These are phyloP conservation scores for Cromileptes altivelis DNA, from an alignment of 2,113 vertebrate genomes.

Conservation along the genomic window DNA sequence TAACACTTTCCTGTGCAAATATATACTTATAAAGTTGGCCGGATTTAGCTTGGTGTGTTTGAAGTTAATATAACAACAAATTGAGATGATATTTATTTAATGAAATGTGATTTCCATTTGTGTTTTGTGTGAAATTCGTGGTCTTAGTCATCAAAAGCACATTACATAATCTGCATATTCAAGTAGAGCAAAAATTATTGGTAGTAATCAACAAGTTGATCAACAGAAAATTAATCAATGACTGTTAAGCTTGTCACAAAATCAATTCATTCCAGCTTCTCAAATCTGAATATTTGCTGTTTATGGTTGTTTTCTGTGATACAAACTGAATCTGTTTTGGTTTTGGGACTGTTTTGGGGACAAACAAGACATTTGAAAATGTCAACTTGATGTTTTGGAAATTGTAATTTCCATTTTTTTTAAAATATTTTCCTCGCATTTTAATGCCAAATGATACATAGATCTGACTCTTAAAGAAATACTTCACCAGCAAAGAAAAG, in stretches of 20 bases:
- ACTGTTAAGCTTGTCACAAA: background rate
- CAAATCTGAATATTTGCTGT: background rate
- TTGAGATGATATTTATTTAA: background rate
- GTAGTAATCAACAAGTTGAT: background rate
- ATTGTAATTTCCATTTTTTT: background rate
- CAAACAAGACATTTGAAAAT: background rate
- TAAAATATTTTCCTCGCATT: background rate
- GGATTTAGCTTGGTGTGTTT: background rate
- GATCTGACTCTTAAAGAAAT: background rate
- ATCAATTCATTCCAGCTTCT: background rate
- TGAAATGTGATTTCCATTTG: background rate
- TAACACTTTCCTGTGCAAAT: background rate
- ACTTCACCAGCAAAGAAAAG: too few species aligned
- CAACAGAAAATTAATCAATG: background rate
- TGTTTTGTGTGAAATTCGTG: fast-evolving
- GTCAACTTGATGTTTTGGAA: background rate
- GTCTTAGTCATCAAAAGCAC: background rate
- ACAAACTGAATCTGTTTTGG: background rate
- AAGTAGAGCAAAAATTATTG: background rate
- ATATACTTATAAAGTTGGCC: background rate
- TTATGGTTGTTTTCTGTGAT: background rate
- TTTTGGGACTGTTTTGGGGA: background rate
- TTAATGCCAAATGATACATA: background rate
- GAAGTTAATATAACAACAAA: background rate
- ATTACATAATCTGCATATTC: background rate